Evolutionary conservation across 2,797 vertebrate species (phyloP), one percentile per base, ranked within the genome.

Genomic region (Galagoides demidoff): DNA sequence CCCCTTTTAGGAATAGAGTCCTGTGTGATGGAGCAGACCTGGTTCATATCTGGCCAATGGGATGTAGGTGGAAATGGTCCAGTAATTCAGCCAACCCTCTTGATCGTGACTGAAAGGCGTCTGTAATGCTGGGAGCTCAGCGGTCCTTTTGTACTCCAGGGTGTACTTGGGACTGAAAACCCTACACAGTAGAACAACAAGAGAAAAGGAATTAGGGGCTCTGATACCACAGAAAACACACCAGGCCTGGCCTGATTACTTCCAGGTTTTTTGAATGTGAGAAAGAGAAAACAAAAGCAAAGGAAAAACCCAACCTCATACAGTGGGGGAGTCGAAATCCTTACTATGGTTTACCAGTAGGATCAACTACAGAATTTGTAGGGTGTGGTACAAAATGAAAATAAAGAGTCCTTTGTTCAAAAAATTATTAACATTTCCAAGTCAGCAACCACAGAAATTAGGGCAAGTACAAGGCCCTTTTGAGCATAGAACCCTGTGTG

Each of bases 351-450:
- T 93, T 88, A 83, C 10, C 13, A 25, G 3, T 55, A 84, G 31
- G 31, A 45, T 25, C 7, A 2, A 29, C 39, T 74, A 70, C 20
- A 64, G 34, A 78, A 34, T 90, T 83, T 92, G 20, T 52, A 61
- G 61, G 13, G 79, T 39, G 63, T 31, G 82, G 23, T 59, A 20
- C 31, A 81, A 92, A 85, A 77, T 91, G 83, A 92, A 90, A 77
- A 74, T 34, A 57, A 85, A 7, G 11, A 45, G 27, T 76, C 31
- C 4, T 19, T 61, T 94, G 19, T 63, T 78, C 45, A 76, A 95
- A 96, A 96, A 68, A 37, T 71, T 86, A 55, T 31, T 22, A 66
- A 70, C 19, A 85, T 82, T 93, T 52, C 57, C 34, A 93, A 52
- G 77, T 37, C 29, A 78, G 43, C n/a, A 68, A 49, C 22, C 77